Evolutionary conservation across 2,113 vertebrate species (phyloP), one percentile per base, ranked within the genome.

Genomic region (Prionailurus bengalensis): DNA sequence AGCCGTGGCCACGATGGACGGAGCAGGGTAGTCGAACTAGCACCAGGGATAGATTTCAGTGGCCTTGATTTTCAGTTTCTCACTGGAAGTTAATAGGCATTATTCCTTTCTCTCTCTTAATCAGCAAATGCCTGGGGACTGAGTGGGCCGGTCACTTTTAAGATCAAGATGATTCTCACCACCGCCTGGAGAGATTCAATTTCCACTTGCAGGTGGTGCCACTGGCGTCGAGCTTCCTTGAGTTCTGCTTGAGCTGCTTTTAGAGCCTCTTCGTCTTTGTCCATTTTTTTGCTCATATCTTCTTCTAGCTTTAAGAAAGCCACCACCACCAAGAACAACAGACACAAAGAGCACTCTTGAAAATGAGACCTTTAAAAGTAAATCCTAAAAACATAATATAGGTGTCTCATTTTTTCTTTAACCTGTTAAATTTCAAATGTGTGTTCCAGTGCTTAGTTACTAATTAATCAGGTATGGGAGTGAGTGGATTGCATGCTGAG

Each of bases 151-250:
- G 36, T 3, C 1, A 27, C 68, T 84, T 70, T 65, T 25, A 70
- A 68, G 79, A 2, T 31, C 66, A 70, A 68, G 79, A 2, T 31
- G 63, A 0, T 71, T 83, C 99, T 99, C 97, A 99, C 99, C 99
- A 99, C 97, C 13, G 99, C 99, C 1, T 99, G 99, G 48, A 99
- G 99, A 48, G 99, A 99, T 93, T 99, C 99, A 0, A 99, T 99
- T 99, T 99, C 99, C 3, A 99, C 99, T 98, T 99, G 99, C 95
- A 99, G 99, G 48, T 99, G 99, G 95, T 99, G 99, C 99, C 99
- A 99, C 97, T 99, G 99, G 88, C 99, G 99, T 7, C 99, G 98
- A 23, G 99, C 99, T 97, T 99, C 99, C 0, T 99, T 98, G 11
- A 99, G 99, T 58, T 99, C 99, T 3, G 99, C 99, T 96, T 99